Base-by-base conservation (phyloP, 2,113 vertebrate genomes). In the Prunella himalayana region DNA sequence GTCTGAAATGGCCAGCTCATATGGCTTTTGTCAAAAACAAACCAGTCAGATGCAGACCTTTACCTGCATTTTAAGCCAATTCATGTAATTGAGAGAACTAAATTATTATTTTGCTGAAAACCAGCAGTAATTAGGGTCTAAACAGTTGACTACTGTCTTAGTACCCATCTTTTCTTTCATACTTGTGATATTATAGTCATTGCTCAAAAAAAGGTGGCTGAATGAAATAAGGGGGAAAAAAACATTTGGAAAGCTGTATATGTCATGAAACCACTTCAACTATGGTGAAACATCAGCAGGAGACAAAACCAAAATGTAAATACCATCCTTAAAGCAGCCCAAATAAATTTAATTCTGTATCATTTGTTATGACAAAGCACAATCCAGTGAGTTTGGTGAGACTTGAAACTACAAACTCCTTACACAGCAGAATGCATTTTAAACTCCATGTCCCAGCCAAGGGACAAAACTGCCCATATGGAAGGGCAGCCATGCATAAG, bases 401-500 rank as follows among this genome's bases (percentile, higher is more conserved):
- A 54, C 39, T 35, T n/a, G 19, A 86, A 47, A 70, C 10, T 16
- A 42, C 33, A 50, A 73, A 82, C 18, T 57, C 56, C 37, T 86
- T 21, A 13, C 12, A 44, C 4, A 71, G 28, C 20, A 79, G 35
- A 95, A 82, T 7, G 35, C 14, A 90, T 50, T 87, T 84, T 42
- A 35, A 88, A 82, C 28, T 53, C 31, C 53, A 8, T 42, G 10
- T 45, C 60, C 51, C 54, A 84, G 7, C 35, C 60, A 73, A 78
- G 75, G 35, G 69, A 82, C 42, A 82, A 76, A 92, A 56, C 0
- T n/a, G 24, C 10, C 37, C 9, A n/a, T 1, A 44, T 4, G 28
- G 50, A 49, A 5, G 41, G 51, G 50, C 57, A 71, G n/a, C 13
- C 25, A 25, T 1, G 11, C 0, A 0, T 28, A 75, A 82, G 39